Evolutionary conservation across 2,888 invertebrate genomes (phyloP), one percentile per base, ranked within the genome.

Genomic region (Diadegma fenestrale): DNA sequence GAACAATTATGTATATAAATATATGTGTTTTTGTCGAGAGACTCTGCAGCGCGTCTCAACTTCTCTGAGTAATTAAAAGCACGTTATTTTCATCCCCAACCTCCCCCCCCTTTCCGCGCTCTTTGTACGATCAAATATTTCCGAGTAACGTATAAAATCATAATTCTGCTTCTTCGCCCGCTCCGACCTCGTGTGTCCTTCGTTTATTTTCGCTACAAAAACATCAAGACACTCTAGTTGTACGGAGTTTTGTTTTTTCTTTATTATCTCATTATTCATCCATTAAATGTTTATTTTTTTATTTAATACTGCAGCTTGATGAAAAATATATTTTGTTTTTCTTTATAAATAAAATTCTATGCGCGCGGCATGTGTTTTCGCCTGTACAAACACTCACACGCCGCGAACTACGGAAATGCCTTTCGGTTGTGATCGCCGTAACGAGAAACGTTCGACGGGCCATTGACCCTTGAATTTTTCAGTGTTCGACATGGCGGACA

Each of bases 271-370:
- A 58, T 58, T 58, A 41, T 66, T 37, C 37, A 43, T 51, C 22
- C 6, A 37, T 64, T 51, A 19, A 41, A 22, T 37, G 64, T 48
- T 51, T 14, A 5, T 41, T 37, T 19, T 0, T 41, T 22, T 5
- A 51, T 76, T 51, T 77, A 77, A 77, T 77, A 77, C 77, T 77
- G 77, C 77, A 54, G n/a, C n/a, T 68, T 30, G 54, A 51, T 51
- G 64, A 68, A 58, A 51, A 64, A 66, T 12, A 76, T 58, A 37
- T 54, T n/a, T n/a, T 71, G 5, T n/a, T 10, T 58, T 19, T 17
- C 26, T 22, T 58, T 41, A 73, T 61, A 73, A 75, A 75, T 75
- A 61, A 61, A 75, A 26, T 26, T 58, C 14, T 14, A 58, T 26
- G 58, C 5, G 7, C 72, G 54, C 26, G 2, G 22, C 10, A 43